Conservation (phyloP, 2,888 invertebrate genomes). For the Scaptodrosophila latifasciaeformis region DNA sequence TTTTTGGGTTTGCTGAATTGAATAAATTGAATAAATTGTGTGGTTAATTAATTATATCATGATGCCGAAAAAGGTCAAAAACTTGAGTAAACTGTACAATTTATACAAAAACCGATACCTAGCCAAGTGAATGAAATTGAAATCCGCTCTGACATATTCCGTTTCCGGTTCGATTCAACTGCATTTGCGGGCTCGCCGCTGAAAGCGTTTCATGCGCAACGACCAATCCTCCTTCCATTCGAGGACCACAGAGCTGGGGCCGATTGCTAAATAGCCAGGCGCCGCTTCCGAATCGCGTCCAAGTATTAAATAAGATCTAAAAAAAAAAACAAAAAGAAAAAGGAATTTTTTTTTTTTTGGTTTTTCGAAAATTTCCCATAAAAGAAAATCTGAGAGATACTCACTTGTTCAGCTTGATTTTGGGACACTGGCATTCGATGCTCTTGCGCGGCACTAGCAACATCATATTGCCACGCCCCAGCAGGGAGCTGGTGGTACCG, state of each 20-base stretch:
- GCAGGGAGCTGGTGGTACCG: constrained; percentile 71
- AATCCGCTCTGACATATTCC: constrained; percentile 74
- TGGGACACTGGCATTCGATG: constrained; percentile 73
- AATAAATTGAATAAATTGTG: too few species aligned
- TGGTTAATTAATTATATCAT: constrained; percentile 64
- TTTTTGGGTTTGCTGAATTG: too few species aligned
- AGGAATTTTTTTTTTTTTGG: not conserved
- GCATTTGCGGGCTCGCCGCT: constrained; percentile 74
- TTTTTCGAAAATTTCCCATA: not conserved
- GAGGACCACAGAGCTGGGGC: constrained; percentile 72
- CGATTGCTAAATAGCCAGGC: constrained; percentile 72
- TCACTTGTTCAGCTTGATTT: constrained; percentile 73
- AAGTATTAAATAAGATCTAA: constrained; percentile 72
- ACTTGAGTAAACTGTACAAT: constrained; percentile 75
- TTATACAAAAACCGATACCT: constrained; percentile 74
- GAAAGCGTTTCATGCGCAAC: constrained; percentile 74
- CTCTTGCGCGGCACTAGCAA: constrained; percentile 72
- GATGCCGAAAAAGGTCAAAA: constrained; percentile 74
- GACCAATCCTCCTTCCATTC: constrained; percentile 74
- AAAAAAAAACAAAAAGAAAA: constrained; percentile 3
- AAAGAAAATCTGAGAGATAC: constrained; percentile 23
- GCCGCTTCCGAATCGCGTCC: constrained; percentile 73
- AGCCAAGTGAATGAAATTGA: constrained; percentile 73
- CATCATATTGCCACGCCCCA: constrained; percentile 73
- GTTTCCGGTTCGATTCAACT: constrained; percentile 75